Base-by-base conservation (phyloP, 2,113 vertebrate species). In the Macquaria ambigua region DNA sequence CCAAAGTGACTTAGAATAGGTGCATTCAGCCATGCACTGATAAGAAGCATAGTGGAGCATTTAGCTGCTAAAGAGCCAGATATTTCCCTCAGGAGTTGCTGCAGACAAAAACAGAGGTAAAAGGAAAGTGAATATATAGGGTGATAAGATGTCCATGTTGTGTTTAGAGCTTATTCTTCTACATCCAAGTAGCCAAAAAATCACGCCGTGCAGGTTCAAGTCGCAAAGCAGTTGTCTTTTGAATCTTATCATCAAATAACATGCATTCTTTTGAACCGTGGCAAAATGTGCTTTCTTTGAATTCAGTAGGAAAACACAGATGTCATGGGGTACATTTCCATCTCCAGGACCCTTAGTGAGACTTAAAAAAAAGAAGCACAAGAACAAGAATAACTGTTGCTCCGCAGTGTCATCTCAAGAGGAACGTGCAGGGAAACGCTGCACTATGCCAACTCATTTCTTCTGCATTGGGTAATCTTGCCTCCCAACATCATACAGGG, bases 261-360 rank as follows among this genome's bases (percentile, higher is more conserved):
- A 4, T 34, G 25, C 0, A 34, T 23, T 63, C 5, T 0, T 59
- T 71, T 71, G 34, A 64, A 70, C 7, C 68, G 37, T 21, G 21
- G 46, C 41, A 59, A 81, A 52, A 2, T 53, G 73, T 23, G 18
- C 16, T 20, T 16, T 71, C 8, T 69, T 56, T 34, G 64, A 52
- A 25, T 52, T 80, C 34, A 48, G n/a, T 5, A 12, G 23, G 58
- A 66, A 37, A 70, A 48, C 74, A 83, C 34, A 79, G 41, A 71
- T 75, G 20, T 71, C 21, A 56, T 10, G 0, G 0, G 55, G 46
- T 37, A 39, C 56, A 56, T 63, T 78, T 79, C 6, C 31, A 66
- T 46, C 43, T 77, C 81, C 58, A 68, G 53, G n/a, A 11, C 7
- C 3, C 53, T 53, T n/a, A 8, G 16, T 46, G 31, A 74, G 55